A percentile compares a stretch with the other conserved stretches of the same genome.
phyloP scores from a whole-genome alignment of 2,797 vertebrate species.

The Picus viridis region DNA sequence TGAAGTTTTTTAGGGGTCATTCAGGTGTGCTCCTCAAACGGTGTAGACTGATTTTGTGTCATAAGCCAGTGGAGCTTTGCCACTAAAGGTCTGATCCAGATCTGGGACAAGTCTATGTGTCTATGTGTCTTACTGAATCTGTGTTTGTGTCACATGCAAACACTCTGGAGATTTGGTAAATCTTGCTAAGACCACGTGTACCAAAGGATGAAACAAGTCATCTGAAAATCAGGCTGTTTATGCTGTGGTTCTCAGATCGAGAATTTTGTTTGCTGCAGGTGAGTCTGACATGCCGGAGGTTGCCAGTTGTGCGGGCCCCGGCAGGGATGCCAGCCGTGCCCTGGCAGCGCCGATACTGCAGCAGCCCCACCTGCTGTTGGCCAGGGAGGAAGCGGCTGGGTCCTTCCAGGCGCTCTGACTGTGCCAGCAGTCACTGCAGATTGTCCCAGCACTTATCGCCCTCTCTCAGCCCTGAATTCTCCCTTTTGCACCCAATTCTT shows the following conservation, averaged over 20 bases:
- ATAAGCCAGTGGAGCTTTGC: neutral
- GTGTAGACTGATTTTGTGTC: neutral
- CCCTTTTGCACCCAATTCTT: neutral
- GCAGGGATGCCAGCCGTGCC: neutral
- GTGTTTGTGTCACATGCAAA: neutral
- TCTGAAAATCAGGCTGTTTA: neutral
- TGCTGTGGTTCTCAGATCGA: neutral
- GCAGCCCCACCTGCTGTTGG: slow-evolving; percentile 78
- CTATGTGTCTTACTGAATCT: neutral
- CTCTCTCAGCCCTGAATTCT: neutral
- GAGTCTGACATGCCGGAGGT: accelerated
- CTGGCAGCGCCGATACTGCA: neutral
- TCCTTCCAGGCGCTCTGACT: accelerated
- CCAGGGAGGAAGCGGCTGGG: neutral
- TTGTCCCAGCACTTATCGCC: neutral
- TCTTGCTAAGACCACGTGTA: neutral
- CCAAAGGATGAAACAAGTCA: neutral
- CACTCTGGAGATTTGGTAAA: accelerated
- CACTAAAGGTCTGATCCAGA: neutral
- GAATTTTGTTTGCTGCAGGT: accelerated
- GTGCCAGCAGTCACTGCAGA: accelerated
- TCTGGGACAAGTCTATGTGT: neutral
- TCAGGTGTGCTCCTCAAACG: neutral
- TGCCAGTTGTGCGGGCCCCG: neutral
- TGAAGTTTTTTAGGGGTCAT: neutral